Conservation (phyloP, 92 coral and sea anemone genomes). For the Umimayanthus kanabou region DNA sequence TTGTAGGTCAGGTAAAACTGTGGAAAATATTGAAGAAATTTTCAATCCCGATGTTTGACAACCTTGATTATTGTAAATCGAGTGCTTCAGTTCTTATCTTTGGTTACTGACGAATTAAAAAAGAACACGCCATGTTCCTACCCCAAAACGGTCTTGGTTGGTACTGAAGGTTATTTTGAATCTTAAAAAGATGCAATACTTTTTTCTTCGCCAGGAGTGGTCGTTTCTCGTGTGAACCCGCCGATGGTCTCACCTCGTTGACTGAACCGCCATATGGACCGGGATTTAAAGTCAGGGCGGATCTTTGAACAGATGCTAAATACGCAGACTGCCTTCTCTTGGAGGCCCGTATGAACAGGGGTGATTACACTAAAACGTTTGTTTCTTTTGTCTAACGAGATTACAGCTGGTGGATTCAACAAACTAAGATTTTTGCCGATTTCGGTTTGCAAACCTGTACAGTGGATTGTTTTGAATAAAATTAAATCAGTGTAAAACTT, state of each 20-base stretch:
- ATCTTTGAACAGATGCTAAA: constrained; percentile 53
- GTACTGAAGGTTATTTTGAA: too few relatives aligned
- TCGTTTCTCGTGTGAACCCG: constrained; percentile 95
- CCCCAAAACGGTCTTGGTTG: too few relatives aligned
- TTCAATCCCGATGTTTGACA: too few relatives aligned
- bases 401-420: neutral
- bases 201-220: constrained; percentile 66
- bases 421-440: neutral
- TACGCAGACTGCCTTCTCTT: too few relatives aligned
- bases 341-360: neutral
- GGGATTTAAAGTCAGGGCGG: constrained; percentile 90
- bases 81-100: too few relatives aligned
- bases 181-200: too few relatives aligned
- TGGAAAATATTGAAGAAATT: too few relatives aligned
- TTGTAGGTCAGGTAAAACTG: too few relatives aligned
- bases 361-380: neutral
- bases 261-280: constrained; percentile 98
- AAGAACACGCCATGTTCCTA: too few relatives aligned
- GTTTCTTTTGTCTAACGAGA: neutral
- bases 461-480: constrained; percentile 16
- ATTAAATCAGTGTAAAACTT: neutral
- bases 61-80: too few relatives aligned
- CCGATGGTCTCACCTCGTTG: constrained; percentile 86
- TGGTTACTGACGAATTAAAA: too few relatives aligned
- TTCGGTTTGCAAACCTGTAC: neutral